Evolutionary conservation across 2,888 invertebrate genomes (phyloP).

Genomic region (Drosophila mimetica): DNA sequence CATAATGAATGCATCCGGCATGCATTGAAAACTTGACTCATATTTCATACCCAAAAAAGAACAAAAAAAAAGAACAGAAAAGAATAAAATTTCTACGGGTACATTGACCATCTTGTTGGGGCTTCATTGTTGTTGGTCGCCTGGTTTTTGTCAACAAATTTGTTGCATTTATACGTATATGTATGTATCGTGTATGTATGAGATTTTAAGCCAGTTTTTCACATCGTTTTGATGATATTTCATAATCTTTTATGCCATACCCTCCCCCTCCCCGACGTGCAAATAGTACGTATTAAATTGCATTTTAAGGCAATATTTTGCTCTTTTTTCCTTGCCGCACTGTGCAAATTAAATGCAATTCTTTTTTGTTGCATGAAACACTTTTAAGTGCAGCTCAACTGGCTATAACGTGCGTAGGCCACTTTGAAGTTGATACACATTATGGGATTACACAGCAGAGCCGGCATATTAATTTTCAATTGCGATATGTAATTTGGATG

Average conservation of each 20-base stretch:
- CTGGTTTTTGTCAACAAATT: constrained; percentile 28
- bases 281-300: constrained; percentile 26
- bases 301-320: constrained; percentile 42
- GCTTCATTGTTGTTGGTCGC: constrained; percentile 46
- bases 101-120: constrained; percentile 78
- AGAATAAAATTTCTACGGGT: constrained; percentile 40
- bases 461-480: constrained; percentile 34
- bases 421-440: constrained; percentile 51
- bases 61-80: constrained; percentile 1
- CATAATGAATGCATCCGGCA: constrained; percentile 80
- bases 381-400: constrained; percentile 65
- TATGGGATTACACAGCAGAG: constrained; percentile 37
- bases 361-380: constrained; percentile 45
- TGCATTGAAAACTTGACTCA: constrained; percentile 80
- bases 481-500: constrained; percentile 11
- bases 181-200: constrained; percentile 8
- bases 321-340: neutral
- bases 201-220: constrained; percentile 72
- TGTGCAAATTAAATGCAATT: constrained; percentile 63
- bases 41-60: constrained; percentile 72
- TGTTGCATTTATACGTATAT: constrained; percentile 33
- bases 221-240: constrained; percentile 63
- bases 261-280: neutral
- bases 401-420: constrained; percentile 50
- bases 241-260: constrained; percentile 51